Percentiles rank a stretch among this genome's conserved stretches.
These are phyloP conservation scores for Sitta carolinensis DNA, from an alignment of 2,797 vertebrate genomes.

Conservation along the genomic window DNA sequence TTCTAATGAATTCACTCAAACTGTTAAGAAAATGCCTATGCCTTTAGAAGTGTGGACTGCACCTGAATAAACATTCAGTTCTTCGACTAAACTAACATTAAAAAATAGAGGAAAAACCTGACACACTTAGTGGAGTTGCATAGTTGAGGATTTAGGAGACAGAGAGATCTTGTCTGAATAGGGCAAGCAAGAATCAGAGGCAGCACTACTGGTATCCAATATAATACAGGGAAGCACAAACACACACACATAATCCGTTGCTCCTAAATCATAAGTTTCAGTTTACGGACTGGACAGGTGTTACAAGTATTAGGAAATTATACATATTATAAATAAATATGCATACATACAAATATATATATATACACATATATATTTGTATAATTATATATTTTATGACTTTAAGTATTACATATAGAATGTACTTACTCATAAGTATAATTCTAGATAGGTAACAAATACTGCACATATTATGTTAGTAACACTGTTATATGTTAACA, in stretches of 20 bases:
- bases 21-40: not conserved
- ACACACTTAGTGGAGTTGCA: not conserved
- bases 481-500: not conserved
- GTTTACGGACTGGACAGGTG: not conserved
- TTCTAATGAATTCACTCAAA: not conserved
- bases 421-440: not conserved
- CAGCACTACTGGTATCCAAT: fast-evolving
- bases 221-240: not conserved
- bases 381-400: not conserved
- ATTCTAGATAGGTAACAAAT: not conserved
- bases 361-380: not conserved
- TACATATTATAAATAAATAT: not conserved
- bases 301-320: not conserved
- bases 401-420: not conserved
- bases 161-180: not conserved
- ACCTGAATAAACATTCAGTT: not conserved
- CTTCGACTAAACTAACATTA: not conserved
- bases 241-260: not conserved
- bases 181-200: not conserved
- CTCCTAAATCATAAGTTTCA: not conserved
- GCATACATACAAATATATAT: no score
- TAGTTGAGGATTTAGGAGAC: not conserved
- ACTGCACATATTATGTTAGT: not conserved
- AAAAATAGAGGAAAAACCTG: not conserved
- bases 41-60: not conserved